These are phyloP conservation scores for Lithobates sylvaticus DNA, from an alignment of 2,797 vertebrate genomes.

Conservation along the genomic window DNA sequence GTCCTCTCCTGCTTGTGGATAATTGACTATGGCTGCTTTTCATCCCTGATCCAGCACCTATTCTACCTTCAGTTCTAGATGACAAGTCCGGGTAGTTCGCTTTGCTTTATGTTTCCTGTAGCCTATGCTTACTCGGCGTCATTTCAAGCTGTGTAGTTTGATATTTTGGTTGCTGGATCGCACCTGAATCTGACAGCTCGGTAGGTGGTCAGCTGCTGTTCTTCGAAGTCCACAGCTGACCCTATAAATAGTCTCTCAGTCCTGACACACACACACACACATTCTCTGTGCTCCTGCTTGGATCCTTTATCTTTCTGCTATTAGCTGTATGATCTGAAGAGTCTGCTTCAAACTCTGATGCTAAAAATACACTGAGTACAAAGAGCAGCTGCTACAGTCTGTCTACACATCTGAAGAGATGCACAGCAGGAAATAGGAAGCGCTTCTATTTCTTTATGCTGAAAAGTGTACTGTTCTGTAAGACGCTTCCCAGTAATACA, in stretches of 20 bases:
- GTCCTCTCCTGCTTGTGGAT: too few species aligned
- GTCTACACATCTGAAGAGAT: conserved; percentile 49
- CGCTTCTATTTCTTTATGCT: conserved; percentile 8
- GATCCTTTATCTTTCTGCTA: conserved; percentile 50
- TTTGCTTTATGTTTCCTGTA: neutral
- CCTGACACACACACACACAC: conserved; percentile 10
- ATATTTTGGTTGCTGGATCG: conserved; percentile 22
- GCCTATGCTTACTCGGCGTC: neutral
- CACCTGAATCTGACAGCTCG: conserved; percentile 42
- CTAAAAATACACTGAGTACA: conserved; percentile 57
- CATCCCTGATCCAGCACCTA: too few species aligned
- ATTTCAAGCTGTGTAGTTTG: neutral
- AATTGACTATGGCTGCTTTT: too few species aligned
- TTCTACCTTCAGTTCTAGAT: too few species aligned
- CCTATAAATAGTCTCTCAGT: conserved; percentile 46
- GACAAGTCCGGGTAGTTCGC: neutral
- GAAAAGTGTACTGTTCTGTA: conserved; percentile 21
- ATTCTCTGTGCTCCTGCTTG: conserved; percentile 15
- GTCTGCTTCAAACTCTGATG: conserved; percentile 52
- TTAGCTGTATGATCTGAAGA: conserved; percentile 51
- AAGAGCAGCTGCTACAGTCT: conserved; percentile 54
- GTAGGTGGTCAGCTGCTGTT: conserved; percentile 25
- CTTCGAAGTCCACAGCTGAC: conserved; percentile 35
- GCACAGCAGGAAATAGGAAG: conserved; percentile 25
- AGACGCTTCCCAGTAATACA: neutral